Percentiles rank a stretch among this genome's conserved stretches.
These are phyloP conservation scores for Dicrostonyx torquatus DNA, from an alignment of 2,797 vertebrate genomes.

Conservation along the genomic window DNA sequence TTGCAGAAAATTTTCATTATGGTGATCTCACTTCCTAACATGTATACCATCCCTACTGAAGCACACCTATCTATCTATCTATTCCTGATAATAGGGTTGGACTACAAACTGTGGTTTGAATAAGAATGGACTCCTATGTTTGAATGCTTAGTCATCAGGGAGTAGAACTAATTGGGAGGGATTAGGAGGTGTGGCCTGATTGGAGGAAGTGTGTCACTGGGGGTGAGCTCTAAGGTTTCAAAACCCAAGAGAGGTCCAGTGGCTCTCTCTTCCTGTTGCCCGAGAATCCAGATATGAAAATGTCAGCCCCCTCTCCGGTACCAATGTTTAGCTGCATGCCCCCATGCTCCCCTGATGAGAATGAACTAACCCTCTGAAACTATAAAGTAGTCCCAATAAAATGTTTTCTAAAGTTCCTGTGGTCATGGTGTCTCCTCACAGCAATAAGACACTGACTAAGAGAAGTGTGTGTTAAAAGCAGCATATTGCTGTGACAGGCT, in stretches of 20 bases:
- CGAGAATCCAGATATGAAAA: neutral
- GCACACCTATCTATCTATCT: accelerated
- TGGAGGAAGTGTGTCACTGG: neutral
- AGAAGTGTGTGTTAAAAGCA: neutral
- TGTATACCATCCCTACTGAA: neutral
- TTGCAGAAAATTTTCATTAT: neutral
- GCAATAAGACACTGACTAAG: neutral
- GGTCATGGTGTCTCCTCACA: neutral
- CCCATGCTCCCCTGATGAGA: neutral
- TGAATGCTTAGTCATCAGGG: neutral
- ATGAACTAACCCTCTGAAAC: neutral
- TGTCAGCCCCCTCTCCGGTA: neutral
- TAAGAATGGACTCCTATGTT: neutral
- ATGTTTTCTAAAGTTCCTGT: neutral
- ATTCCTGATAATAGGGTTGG: neutral
- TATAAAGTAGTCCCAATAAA: neutral
- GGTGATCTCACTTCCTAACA: neutral
- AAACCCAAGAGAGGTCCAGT: neutral
- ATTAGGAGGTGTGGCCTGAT: neutral
- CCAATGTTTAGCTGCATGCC: neutral
- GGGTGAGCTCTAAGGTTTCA: neutral
- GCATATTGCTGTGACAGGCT: neutral
- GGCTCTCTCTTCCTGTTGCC: neutral
- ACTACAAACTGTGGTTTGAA: neutral
- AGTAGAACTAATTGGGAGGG: neutral